Conservation (phyloP, 2,888 invertebrate genomes). For the Quadroppia sp. region DNA sequence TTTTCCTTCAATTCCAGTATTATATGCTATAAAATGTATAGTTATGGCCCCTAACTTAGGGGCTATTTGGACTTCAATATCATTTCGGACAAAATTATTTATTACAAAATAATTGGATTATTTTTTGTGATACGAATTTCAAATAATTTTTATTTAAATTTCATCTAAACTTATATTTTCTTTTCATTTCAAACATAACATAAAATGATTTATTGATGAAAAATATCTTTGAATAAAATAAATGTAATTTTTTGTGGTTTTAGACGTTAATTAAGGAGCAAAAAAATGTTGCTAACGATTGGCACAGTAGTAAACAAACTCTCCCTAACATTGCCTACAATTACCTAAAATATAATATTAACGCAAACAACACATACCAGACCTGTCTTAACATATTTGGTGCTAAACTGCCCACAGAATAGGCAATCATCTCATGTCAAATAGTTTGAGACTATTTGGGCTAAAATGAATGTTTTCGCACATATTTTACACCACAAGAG, state of each 20-base stretch:
- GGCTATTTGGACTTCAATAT: no score
- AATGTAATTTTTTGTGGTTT: neutral
- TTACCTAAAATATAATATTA: neutral
- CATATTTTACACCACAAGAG: neutral
- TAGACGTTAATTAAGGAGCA: neutral
- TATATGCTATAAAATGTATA: no score
- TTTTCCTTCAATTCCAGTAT: no score
- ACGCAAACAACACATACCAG: neutral
- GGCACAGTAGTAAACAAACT: conserved; percentile 9
- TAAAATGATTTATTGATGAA: neutral
- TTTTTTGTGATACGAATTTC: neutral
- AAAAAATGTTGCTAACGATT: neutral
- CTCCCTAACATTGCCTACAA: neutral
- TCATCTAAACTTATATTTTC: neutral
- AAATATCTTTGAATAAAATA: neutral
- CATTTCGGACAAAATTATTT: no score
- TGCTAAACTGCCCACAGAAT: neutral
- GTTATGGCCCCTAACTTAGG: no score
- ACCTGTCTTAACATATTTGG: conserved; percentile 19
- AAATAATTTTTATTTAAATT: neutral
- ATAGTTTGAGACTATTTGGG: neutral
- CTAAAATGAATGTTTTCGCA: neutral
- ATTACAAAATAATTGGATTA: neutral
- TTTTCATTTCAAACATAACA: neutral
- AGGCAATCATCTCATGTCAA: neutral